Conservation (phyloP, 2,888 invertebrate genomes). For the Salpingus planirostris region DNA sequence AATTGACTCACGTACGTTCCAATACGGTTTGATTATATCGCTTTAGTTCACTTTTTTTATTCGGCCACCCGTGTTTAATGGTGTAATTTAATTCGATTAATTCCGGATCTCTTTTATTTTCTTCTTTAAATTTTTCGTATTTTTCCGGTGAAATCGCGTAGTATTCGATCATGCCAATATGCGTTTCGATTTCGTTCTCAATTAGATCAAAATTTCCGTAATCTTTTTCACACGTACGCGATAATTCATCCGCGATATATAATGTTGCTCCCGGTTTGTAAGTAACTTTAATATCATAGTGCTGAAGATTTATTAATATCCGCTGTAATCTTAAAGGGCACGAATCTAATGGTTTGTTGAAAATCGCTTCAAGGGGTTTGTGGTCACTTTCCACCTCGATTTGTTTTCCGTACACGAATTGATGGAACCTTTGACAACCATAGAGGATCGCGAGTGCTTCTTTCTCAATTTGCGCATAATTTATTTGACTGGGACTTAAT, state of each 20-base stretch:
- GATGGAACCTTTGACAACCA: conserved; percentile 19
- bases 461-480: conserved; percentile 25
- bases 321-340: conserved; percentile 8
- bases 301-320: conserved; percentile 9
- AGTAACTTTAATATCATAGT: conserved; percentile 5
- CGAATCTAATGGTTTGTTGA: conserved; percentile 17
- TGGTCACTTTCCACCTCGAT: conserved; percentile 22
- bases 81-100: neutral
- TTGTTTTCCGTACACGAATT: conserved; percentile 19
- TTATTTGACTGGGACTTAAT: conserved; percentile 15
- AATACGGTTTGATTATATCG: conserved; percentile 1
- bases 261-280: conserved; percentile 1
- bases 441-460: conserved; percentile 19
- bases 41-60: neutral
- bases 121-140: neutral
- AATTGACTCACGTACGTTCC: neutral
- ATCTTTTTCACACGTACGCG: neutral
- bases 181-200: neutral
- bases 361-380: conserved; percentile 20
- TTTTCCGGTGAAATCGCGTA: neutral
- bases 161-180: neutral
- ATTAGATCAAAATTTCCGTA: neutral
- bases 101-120: neutral
- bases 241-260: neutral
- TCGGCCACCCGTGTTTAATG: neutral